Conservation (phyloP, 1,140 invertebrate genomes). For the Conus ventricosus region DNA sequence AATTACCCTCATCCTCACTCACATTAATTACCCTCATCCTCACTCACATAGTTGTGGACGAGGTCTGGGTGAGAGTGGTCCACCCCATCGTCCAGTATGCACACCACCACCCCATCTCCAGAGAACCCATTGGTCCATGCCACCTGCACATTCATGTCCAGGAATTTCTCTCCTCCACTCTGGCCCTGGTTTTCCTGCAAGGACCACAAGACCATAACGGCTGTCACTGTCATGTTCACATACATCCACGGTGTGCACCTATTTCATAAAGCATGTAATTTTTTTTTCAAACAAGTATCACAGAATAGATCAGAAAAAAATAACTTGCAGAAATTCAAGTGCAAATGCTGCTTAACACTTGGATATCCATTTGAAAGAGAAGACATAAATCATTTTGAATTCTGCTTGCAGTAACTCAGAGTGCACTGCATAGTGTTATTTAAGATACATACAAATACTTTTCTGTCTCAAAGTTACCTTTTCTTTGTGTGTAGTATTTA, state of each 20-base stretch:
- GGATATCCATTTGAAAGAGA: too few species aligned
- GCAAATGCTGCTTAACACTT: too few species aligned
- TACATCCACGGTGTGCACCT: not conserved
- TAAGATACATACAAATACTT: too few species aligned
- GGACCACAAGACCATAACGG: conserved; percentile 19
- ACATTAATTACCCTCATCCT: not conserved
- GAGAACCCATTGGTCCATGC: conserved; percentile 73
- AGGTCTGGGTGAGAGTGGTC: conserved; percentile 75
- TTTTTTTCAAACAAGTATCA: not conserved
- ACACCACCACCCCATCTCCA: conserved; percentile 72
- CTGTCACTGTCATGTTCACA: not conserved
- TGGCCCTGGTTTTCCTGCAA: conserved; percentile 70
- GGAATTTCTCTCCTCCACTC: conserved; percentile 63
- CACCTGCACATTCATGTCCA: conserved; percentile 75
- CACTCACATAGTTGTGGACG: conserved; percentile 74
- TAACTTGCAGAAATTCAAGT: too few species aligned
- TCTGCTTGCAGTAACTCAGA: too few species aligned
- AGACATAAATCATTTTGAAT: too few species aligned
- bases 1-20: not conserved
- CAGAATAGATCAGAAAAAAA: too few species aligned
- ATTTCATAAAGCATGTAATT: not conserved
- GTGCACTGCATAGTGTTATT: too few species aligned
- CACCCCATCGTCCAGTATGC: conserved; percentile 75
- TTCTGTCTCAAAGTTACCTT: too few species aligned
- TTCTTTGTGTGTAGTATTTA: too few species aligned